Percentiles rank a stretch among this genome's conserved stretches.
Evolutionary conservation across 2,113 vertebrate genomes (phyloP).

Genomic region (Gallinago jamesoni): DNA sequence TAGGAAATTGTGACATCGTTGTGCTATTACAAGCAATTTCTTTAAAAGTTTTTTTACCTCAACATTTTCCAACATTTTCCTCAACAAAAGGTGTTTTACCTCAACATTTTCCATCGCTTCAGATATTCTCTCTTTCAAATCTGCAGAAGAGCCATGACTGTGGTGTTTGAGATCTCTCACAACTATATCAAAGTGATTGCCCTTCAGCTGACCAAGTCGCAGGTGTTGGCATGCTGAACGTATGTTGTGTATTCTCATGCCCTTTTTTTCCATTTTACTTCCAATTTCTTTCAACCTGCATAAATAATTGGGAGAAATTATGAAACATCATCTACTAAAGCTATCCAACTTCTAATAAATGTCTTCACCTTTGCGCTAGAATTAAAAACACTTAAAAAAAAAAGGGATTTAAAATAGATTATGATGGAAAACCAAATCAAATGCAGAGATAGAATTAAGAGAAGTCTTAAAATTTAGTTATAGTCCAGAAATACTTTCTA

Average conservation of each 20-base stretch:
- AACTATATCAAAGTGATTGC: conserved; percentile 91
- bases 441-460: not conserved
- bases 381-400: not conserved
- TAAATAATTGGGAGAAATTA: conserved; percentile 7
- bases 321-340: not conserved
- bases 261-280: conserved; percentile 80
- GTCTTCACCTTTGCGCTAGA: not conserved
- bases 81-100: conserved; percentile 70
- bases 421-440: not conserved
- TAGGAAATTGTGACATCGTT: not conserved
- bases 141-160: conserved; percentile 10
- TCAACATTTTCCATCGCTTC: conserved; percentile 86
- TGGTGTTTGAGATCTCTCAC: conserved; percentile 84
- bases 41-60: conserved; percentile 75
- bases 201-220: conserved; percentile 86
- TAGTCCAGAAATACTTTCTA: not conserved
- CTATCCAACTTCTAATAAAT: not conserved
- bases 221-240: conserved; percentile 78
- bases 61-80: conserved; percentile 73
- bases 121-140: conserved; percentile 77
- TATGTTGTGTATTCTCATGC: conserved; percentile 82
- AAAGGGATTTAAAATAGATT: not conserved
- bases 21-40: not conserved
- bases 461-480: not conserved
- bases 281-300: conserved; percentile 83